phyloP scores from a whole-genome alignment of 1,140 invertebrate species.

The Tachypleus tridentatus region DNA sequence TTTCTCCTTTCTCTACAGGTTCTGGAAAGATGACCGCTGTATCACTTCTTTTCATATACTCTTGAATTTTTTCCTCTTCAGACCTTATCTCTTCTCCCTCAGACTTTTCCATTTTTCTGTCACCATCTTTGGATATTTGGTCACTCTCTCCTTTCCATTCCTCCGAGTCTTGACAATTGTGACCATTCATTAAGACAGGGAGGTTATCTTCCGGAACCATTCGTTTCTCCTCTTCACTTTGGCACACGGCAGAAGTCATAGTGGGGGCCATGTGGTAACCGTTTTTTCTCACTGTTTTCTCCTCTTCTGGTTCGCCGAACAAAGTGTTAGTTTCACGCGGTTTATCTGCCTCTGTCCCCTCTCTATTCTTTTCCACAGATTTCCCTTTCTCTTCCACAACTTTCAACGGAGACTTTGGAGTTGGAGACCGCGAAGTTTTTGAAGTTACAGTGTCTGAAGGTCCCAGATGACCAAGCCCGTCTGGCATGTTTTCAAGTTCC shows the following conservation, averaged over 20 bases:
- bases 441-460: background rate
- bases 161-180: too few species aligned
- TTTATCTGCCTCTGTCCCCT: background rate
- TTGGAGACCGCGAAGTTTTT: background rate
- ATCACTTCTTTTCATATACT: slow-evolving; percentile 37
- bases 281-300: too few species aligned
- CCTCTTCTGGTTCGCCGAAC: too few species aligned
- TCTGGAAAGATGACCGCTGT: slow-evolving; percentile 41
- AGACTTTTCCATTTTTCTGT: background rate
- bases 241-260: background rate
- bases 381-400: background rate
- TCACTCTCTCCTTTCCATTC: too few species aligned
- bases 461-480: slow-evolving; percentile 1
- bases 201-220: slow-evolving; percentile 16
- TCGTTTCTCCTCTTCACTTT: slow-evolving; percentile 18
- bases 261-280: too few species aligned
- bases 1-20: slow-evolving; percentile 25
- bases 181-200: slow-evolving; percentile 6
- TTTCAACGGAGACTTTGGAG: background rate
- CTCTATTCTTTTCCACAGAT: background rate
- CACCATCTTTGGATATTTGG: background rate
- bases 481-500: slow-evolving; percentile 22
- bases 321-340: slow-evolving; percentile 4
- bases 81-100: slow-evolving; percentile 11
- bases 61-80: slow-evolving; percentile 37